Evolutionary conservation across 2,113 vertebrate genomes (phyloP).

Genomic region (Nematolebias whitei): DNA sequence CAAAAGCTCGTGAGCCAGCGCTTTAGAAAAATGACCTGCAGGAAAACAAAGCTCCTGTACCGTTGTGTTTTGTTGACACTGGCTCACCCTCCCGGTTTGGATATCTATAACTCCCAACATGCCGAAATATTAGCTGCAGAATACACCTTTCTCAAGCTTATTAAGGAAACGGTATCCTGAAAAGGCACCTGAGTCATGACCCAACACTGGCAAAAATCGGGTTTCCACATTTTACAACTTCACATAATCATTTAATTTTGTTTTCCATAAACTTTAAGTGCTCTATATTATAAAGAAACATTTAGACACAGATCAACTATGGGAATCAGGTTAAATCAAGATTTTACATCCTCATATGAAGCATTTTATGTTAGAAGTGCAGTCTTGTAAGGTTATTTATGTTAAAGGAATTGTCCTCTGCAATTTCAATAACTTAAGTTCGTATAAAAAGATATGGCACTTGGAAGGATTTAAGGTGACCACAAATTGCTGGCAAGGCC

Average conservation of each 20-base stretch:
- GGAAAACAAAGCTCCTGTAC: not conserved
- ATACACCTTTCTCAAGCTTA: not conserved
- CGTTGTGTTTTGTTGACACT: not conserved
- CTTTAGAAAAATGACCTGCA: conserved; percentile 1
- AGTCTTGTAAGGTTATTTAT: too few relatives aligned
- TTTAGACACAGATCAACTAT: not conserved
- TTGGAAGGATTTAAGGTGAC: too few relatives aligned
- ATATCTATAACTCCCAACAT: not conserved
- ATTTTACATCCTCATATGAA: not conserved
- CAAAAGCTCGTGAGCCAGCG: conserved; percentile 22
- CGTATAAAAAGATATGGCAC: too few relatives aligned
- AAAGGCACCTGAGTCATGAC: not conserved
- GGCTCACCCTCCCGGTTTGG: not conserved
- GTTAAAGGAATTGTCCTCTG: too few relatives aligned
- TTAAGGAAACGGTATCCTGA: not conserved
- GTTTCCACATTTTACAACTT: not conserved
- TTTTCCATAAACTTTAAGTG: not conserved
- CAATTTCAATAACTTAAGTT: too few relatives aligned
- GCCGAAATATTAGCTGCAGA: not conserved
- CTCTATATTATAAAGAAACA: not conserved
- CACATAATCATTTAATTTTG: not conserved
- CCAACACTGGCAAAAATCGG: not conserved
- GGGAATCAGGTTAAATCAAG: not conserved
- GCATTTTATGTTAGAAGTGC: not conserved
- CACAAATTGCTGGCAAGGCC: too few relatives aligned